Percentiles rank a stretch among this genome's conserved stretches.
These are phyloP conservation scores for Rachycentron canadum DNA, from an alignment of 2,797 vertebrate genomes.

Conservation along the genomic window DNA sequence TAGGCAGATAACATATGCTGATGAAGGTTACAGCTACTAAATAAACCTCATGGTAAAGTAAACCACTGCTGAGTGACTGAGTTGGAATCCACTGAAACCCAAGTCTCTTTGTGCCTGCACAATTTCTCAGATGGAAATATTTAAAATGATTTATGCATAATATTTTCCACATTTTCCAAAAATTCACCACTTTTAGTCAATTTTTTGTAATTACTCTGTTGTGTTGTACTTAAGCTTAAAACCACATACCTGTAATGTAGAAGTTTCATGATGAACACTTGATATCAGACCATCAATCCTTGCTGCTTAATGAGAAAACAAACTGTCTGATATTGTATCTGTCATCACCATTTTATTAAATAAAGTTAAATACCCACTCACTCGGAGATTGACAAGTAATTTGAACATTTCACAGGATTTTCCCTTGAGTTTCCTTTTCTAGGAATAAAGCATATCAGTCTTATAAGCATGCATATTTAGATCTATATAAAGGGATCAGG, in stretches of 20 bases:
- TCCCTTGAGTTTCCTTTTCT: constrained; percentile 20
- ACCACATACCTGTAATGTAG: not conserved
- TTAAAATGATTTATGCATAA: not conserved
- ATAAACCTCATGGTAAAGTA: not conserved
- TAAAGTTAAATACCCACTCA: constrained; percentile 38
- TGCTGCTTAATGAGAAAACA: not conserved
- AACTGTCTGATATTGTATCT: not conserved
- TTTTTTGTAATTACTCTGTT: not conserved
- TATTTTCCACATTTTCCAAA: not conserved
- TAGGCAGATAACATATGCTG: no score
- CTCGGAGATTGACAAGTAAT: constrained; percentile 35
- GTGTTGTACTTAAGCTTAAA: not conserved
- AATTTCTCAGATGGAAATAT: not conserved
- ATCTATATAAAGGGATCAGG: not conserved
- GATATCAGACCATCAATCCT: not conserved
- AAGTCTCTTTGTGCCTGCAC: not conserved
- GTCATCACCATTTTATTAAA: constrained; percentile 54
- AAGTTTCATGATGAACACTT: no score
- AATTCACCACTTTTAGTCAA: not conserved
- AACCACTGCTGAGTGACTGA: not conserved
- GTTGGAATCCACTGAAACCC: not conserved
- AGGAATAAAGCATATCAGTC: constrained; percentile 13
- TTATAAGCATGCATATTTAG: constrained; percentile 50
- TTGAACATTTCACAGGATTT: constrained; percentile 2
- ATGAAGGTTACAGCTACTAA: not conserved